These are phyloP conservation scores for Indicator indicator DNA, from an alignment of 2,113 vertebrate species.

Conservation along the genomic window DNA sequence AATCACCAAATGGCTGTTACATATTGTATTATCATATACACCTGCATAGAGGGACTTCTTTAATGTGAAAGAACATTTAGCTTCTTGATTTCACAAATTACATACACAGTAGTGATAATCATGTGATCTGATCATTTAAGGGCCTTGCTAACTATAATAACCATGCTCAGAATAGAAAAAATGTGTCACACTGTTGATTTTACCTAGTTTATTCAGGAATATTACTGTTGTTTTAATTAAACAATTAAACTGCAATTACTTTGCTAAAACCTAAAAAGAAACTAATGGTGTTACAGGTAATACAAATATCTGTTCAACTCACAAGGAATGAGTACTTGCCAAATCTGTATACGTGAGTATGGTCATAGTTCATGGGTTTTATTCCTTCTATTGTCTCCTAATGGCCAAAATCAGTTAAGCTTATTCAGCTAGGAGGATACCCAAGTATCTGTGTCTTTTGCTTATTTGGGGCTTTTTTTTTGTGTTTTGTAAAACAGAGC, in stretches of 20 bases:
- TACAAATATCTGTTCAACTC: not conserved
- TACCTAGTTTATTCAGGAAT: not conserved
- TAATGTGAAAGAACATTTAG: not conserved
- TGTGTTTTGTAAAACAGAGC: not conserved
- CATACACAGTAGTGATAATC: rapidly evolving
- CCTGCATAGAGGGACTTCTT: not conserved
- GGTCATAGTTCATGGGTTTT: not conserved
- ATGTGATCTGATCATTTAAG: not conserved
- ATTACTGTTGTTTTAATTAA: not conserved
- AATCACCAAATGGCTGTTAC: not conserved
- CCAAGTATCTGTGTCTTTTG: not conserved
- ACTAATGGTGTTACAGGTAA: not conserved
- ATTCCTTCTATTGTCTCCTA: not conserved
- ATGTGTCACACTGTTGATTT: not conserved
- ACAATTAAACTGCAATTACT: not conserved
- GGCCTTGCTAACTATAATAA: not conserved
- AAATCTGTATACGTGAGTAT: not conserved
- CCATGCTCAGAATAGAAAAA: not conserved
- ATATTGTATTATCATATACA: not conserved
- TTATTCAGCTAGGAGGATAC: not conserved
- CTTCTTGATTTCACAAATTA: not conserved
- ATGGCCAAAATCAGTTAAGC: not conserved
- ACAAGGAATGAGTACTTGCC: not conserved
- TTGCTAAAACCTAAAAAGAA: not conserved
- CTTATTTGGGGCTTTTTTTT: not conserved